Evolutionary conservation across 1,140 invertebrate genomes (phyloP).

Genomic region (Chironomus tepperi): DNA sequence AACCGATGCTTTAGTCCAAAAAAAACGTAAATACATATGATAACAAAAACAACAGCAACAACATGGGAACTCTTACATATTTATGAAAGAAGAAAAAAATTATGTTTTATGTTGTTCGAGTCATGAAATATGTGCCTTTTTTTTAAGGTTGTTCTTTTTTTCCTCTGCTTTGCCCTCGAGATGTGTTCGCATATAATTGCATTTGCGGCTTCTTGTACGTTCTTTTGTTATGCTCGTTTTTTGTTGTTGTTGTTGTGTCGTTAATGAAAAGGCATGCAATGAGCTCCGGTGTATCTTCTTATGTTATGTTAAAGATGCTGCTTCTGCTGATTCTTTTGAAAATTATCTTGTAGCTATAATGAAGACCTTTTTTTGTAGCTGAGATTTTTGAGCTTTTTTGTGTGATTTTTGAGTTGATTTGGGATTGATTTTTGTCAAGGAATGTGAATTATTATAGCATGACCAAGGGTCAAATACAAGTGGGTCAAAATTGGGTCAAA

Average conservation of each 20-base stretch:
- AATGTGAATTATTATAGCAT: too few species aligned
- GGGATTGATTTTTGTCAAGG: too few species aligned
- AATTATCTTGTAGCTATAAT: conserved; percentile 10
- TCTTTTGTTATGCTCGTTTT: neutral
- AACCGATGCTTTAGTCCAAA: too few species aligned
- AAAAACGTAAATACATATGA: too few species aligned
- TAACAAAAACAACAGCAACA: too few species aligned
- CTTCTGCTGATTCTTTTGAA: neutral
- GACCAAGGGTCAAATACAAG: too few species aligned
- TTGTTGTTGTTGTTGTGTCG: neutral
- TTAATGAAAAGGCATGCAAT: neutral
- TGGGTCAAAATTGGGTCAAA: too few species aligned
- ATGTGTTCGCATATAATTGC: neutral
- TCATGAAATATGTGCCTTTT: neutral
- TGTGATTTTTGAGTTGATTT: too few species aligned
- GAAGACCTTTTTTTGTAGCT: conserved; percentile 1
- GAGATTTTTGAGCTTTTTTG: too few species aligned
- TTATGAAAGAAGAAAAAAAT: conserved; percentile 5
- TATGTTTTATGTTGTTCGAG: neutral
- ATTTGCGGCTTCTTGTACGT: neutral
- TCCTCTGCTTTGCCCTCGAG: neutral
- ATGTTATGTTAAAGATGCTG: neutral
- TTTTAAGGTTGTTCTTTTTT: neutral
- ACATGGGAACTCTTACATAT: neutral
- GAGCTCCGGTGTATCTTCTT: neutral